Conservation (phyloP, 2,888 invertebrate genomes). For the Amiota communis region DNA sequence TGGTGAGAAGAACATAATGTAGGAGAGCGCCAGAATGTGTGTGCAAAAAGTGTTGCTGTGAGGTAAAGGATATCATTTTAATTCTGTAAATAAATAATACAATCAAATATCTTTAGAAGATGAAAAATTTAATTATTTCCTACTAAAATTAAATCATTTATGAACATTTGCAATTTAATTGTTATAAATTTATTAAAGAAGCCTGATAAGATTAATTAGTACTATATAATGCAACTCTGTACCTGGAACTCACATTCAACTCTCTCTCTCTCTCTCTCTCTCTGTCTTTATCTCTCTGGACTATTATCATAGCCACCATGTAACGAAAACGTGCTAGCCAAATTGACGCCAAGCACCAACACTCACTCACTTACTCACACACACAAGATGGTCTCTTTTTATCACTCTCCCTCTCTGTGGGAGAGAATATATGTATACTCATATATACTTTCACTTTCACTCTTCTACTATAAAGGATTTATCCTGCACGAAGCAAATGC, state of each 20-base stretch:
- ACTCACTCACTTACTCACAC: neutral
- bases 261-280: neutral
- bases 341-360: slow-evolving; percentile 6
- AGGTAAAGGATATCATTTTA: too few species aligned
- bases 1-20: neutral
- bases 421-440: too few species aligned
- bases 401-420: neutral
- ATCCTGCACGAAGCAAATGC: too few species aligned
- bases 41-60: neutral
- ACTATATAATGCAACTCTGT: slow-evolving; percentile 11
- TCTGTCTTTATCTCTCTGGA: too few species aligned
- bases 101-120: too few species aligned
- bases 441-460: too few species aligned
- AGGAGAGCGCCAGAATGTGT: neutral
- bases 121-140: too few species aligned
- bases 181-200: too few species aligned
- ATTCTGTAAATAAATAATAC: too few species aligned
- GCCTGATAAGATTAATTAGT: neutral
- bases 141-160: neutral
- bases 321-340: neutral
- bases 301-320: too few species aligned
- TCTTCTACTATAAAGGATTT: neutral
- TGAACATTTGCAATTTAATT: neutral
- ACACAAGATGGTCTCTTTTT: neutral
- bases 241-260: neutral